Evolutionary conservation across 2,113 vertebrate genomes (phyloP), one percentile per base, ranked within the genome.

Genomic region (Chaetodon trifascialis): DNA sequence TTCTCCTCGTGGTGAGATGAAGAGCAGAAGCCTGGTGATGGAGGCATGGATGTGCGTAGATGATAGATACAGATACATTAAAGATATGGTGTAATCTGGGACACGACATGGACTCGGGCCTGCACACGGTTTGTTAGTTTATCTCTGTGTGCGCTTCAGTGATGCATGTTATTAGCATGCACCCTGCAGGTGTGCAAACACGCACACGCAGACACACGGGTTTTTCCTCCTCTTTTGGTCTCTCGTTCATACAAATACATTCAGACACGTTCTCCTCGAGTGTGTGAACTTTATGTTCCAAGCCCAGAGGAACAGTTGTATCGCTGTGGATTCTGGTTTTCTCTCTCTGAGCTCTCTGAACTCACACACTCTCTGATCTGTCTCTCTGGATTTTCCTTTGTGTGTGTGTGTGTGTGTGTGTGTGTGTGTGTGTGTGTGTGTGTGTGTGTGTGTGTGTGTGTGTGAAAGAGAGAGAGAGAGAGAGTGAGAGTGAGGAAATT

Each of bases 211-310:
- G 6, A 75, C 60, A 44, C 62, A 47, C 56, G 30, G 3, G 21
- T 63, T 62, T 46, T 7, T 44, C 68, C 16, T 15, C 46, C 69
- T 79, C 62, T 46, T 72, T 56, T 11, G 23, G 65, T 76, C 73
- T 55, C 52, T 66, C 23, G 56, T 87, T 84, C 65, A 67, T 73
- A 54, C 69, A 86, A 74, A 84, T 49, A 54, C 82, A 72, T 79
- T 70, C 74, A 84, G 82, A 88, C 88, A 84, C 30, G 10, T 82
- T 76, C 86, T 82, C 59, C 73, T 79, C 21, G 21, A 85, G 73
- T 89, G 88, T 92, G 88, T 88, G 85, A 90, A 90, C 83, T 88
- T 84, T 79, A 42, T 85, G 73, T 83, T 89, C 62, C 71, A 85
- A 76, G 86, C 84, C 86, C 80, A 74, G 82, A 83, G 81, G 86